Conservation (phyloP, 2,797 vertebrate genomes). For the Nyctalus aviator region DNA sequence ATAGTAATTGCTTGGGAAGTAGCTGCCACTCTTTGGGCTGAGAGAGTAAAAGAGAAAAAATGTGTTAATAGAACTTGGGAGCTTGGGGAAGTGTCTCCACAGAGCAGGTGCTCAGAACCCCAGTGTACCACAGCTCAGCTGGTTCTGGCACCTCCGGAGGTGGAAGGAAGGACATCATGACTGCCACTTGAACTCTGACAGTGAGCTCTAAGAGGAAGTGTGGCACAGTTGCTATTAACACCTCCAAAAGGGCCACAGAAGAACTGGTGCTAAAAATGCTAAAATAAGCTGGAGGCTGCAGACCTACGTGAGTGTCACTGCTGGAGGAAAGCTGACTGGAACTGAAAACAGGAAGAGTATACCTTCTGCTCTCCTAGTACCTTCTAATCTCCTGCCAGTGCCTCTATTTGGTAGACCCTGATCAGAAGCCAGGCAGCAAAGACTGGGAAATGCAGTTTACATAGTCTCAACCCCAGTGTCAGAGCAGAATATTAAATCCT, state of each 20-base stretch:
- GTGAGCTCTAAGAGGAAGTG: background rate
- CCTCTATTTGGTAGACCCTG: background rate
- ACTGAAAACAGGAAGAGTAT: background rate
- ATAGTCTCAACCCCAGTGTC: background rate
- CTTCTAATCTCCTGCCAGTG: background rate
- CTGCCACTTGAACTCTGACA: background rate
- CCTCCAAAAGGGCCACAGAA: background rate
- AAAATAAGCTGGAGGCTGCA: background rate
- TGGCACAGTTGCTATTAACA: background rate
- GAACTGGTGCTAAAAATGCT: background rate
- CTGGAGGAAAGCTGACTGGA: background rate
- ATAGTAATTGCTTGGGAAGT: background rate
- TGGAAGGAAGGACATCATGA: background rate
- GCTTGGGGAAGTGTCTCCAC: background rate
- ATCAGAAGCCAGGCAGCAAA: background rate
- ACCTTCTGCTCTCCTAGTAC: background rate
- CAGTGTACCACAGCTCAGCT: background rate
- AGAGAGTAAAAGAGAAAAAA: background rate
- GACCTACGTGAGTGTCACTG: background rate
- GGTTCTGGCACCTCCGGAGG: background rate
- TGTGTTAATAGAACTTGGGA: background rate
- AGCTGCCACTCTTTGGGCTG: background rate
- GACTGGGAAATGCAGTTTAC: background rate
- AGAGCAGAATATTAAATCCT: constrained; percentile 19
- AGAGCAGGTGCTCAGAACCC: background rate